Base-by-base conservation (phyloP, 1,140 invertebrate genomes). In the Dendroctonus valens region DNA sequence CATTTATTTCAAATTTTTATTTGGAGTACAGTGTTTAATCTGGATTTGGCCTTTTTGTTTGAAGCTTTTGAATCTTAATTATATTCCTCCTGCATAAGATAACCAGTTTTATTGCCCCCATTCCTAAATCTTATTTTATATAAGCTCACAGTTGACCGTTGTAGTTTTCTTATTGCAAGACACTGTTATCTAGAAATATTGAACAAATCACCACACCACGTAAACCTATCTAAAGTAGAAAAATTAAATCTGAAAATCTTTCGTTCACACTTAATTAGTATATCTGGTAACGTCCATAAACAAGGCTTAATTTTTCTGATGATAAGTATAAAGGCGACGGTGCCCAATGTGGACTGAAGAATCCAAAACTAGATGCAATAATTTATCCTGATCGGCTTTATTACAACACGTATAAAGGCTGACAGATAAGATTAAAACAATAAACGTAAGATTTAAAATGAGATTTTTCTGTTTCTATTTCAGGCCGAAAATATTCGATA, bases 371-470 rank as follows among this genome's bases (percentile, higher is more conserved):
- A 51, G 49, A 51, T 51, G 14, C 14, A n/a, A 51, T 51, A 51
- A 51, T 15, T 51, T 51, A 12, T 15, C 9, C 14, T 51, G 49
- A 51, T 51, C 49, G 49, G 49, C 9, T 51, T 51, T 11, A 12
- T 15, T 51, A 11, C 14, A 15, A 51, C 49, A 15, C 14, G 7
- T 15, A 8, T 12, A 12, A 51, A 15, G 49, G 7, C 11, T 11
- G 8, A 11, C 11, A 51, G 49, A 51, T 51, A 11, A 51, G 49
- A 51, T 51, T 51, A 51, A 51, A 51, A 51, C 14, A 51, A 51
- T 51, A n/a, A 51, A 51, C 7, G 15, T 0, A 51, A 51, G 7
- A 9, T 51, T 15, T 51, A 3, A 51, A n/a, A 51, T 12, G 14
- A 51, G 14, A 51, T 7, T 8, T 15, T 51, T 12, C 11, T 11